Percentiles rank a stretch among this genome's conserved stretches.
These are phyloP conservation scores for Sminthurinus aureus DNA, from an alignment of 2,888 invertebrate species.

Conservation along the genomic window DNA sequence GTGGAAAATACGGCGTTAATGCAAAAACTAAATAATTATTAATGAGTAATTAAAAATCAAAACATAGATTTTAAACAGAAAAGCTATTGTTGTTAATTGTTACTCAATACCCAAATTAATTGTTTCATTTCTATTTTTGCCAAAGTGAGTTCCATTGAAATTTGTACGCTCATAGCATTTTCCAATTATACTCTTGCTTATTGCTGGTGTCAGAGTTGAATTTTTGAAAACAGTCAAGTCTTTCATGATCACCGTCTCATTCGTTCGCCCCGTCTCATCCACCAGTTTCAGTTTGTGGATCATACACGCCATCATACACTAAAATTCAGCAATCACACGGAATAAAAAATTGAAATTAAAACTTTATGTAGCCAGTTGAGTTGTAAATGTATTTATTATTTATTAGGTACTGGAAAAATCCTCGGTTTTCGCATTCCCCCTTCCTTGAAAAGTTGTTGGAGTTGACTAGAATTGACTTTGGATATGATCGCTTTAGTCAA, in stretches of 20 bases:
- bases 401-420: not conserved
- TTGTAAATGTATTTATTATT: too few species aligned
- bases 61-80: not conserved
- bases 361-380: too few species aligned
- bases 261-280: not conserved
- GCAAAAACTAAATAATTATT: not conserved
- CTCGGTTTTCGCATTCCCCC: not conserved
- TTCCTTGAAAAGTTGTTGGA: not conserved
- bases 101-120: not conserved
- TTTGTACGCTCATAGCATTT: not conserved
- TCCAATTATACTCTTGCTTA: not conserved
- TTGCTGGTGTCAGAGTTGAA: not conserved
- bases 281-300: not conserved
- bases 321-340: not conserved
- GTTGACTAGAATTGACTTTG: not conserved
- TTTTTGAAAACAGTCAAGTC: not conserved
- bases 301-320: slow-evolving; percentile 26
- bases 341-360: not conserved
- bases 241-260: not conserved
- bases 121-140: not conserved
- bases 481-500: not conserved
- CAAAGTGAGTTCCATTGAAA: not conserved
- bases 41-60: not conserved
- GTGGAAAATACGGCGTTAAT: not conserved
- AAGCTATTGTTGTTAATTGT: too few species aligned